Evolutionary conservation across 2,113 vertebrate species (phyloP).

Genomic region (Gambusia affinis): DNA sequence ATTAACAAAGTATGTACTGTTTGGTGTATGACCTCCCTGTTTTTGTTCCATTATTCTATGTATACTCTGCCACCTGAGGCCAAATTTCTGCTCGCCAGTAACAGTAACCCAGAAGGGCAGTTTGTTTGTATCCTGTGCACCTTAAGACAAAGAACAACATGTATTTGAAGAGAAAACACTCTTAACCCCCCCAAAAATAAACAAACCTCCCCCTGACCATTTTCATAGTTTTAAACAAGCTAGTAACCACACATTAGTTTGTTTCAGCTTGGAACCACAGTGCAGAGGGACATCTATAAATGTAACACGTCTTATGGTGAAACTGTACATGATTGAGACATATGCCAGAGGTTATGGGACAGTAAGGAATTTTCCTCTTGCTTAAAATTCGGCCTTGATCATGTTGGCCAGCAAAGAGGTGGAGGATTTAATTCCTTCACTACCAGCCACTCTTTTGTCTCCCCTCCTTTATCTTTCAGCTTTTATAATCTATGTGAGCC

Average conservation of each 20-base stretch:
- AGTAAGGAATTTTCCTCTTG: constrained; percentile 62
- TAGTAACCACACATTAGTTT: not conserved
- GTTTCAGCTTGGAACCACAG: constrained; percentile 2
- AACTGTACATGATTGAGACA: constrained; percentile 27
- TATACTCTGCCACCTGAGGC: constrained; percentile 10
- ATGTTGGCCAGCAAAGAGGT: constrained; percentile 46
- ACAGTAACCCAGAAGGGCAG: constrained; percentile 33
- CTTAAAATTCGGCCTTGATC: constrained; percentile 61
- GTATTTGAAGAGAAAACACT: not conserved
- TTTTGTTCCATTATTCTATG: constrained; percentile 30
- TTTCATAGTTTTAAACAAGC: constrained; percentile 22
- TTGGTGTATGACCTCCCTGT: not conserved
- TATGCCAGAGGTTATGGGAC: constrained; percentile 30
- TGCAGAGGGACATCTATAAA: constrained; percentile 1
- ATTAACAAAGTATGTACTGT: not conserved
- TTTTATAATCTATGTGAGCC: constrained; percentile 39
- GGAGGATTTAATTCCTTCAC: constrained; percentile 52
- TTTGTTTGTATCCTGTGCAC: constrained; percentile 6
- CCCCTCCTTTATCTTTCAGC: constrained; percentile 38
- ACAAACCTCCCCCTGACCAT: not conserved
- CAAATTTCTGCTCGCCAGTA: constrained; percentile 37
- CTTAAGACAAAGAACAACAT: not conserved
- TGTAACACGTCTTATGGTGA: constrained; percentile 6
- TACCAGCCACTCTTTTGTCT: constrained; percentile 30
- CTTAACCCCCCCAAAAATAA: not conserved